A percentile compares a stretch with the other conserved stretches of the same genome.
phyloP scores from a whole-genome alignment of 37 sponge, comb jelly and placozoan genomes.

The Amphimedon queenslandica region DNA sequence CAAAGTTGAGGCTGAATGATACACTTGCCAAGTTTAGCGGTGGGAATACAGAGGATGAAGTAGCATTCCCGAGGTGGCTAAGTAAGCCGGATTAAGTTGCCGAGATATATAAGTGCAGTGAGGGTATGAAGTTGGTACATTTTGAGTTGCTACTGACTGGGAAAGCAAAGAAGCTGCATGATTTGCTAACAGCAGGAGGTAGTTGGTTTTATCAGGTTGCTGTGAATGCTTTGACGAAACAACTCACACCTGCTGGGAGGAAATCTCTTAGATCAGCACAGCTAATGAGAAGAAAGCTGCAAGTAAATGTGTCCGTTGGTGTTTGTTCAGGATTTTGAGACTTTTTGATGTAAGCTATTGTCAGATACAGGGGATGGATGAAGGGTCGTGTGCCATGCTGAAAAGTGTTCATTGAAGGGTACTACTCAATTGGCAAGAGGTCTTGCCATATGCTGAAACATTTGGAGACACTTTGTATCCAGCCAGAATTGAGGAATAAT shows the following conservation, averaged over 20 bases:
- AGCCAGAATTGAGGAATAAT: slow-evolving; percentile 7
- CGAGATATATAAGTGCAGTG: slow-evolving; percentile 11
- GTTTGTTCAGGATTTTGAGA: too few relatives aligned
- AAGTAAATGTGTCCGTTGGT: too few relatives aligned
- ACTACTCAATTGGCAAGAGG: too few relatives aligned
- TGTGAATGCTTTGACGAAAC: slow-evolving; percentile 4
- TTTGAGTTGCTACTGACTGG: slow-evolving; percentile 24
- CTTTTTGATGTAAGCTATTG: slow-evolving; percentile 34
- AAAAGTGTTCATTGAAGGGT: slow-evolving; percentile 23
- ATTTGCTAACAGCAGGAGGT: slow-evolving; percentile 2
- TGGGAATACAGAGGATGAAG: slow-evolving; percentile 9
- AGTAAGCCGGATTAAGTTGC: slow-evolving; percentile 2
- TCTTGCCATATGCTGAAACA: too few relatives aligned
- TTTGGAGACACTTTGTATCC: too few relatives aligned
- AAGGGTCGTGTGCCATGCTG: neutral
- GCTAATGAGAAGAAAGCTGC: slow-evolving; percentile 10
- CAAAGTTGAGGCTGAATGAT: too few relatives aligned
- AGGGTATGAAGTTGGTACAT: slow-evolving; percentile 21
- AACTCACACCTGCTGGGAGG: slow-evolving; percentile 7
- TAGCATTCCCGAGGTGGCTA: neutral
- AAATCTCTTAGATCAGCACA: slow-evolving; percentile 13
- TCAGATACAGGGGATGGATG: slow-evolving; percentile 6
- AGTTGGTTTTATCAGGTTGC: too few relatives aligned
- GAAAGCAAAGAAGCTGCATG: slow-evolving; percentile 7
- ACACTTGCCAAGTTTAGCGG: neutral